Percentiles rank a stretch among this genome's conserved stretches.
phyloP scores from a whole-genome alignment of 1,140 invertebrate genomes.

The Listronotus oregonensis region DNA sequence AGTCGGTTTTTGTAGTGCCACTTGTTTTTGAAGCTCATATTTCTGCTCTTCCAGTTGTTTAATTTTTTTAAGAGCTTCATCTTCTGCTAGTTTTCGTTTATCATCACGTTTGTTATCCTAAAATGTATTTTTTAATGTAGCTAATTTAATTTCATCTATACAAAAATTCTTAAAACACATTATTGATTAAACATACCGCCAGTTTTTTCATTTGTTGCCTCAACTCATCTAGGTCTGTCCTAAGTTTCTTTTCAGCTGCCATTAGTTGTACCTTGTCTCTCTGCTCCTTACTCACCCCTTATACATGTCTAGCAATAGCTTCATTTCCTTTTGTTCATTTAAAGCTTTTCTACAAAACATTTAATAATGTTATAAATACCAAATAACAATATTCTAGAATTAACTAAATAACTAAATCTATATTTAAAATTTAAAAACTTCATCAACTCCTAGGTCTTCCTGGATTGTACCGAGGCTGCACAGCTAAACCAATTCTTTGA shows the following conservation, averaged over 20 bases:
- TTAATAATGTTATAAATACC: no score
- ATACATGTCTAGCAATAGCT: slow-evolving; percentile 94
- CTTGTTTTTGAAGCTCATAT: slow-evolving; percentile 80
- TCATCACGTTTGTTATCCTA: slow-evolving; percentile 93
- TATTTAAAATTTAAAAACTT: background rate
- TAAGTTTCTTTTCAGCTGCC: slow-evolving; percentile 90
- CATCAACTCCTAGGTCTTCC: no score
- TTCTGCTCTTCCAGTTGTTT: slow-evolving; percentile 93
- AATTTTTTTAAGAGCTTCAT: slow-evolving; percentile 93
- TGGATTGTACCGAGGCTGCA: no score
- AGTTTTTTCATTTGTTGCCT: slow-evolving; percentile 82
- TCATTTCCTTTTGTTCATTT: slow-evolving; percentile 92
- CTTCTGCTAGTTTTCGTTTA: slow-evolving; percentile 89
- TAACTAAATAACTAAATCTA: no score
- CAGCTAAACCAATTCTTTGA: no score
- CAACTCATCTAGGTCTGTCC: slow-evolving; percentile 88
- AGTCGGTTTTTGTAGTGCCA: slow-evolving; percentile 83
- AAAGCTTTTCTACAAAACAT: slow-evolving; percentile 81
- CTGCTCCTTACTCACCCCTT: slow-evolving; percentile 96
- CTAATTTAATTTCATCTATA: background rate
- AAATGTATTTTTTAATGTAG: slow-evolving; percentile 26
- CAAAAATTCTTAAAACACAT: no score
- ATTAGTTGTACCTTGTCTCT: slow-evolving; percentile 95
- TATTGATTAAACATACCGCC: slow-evolving; percentile 60
- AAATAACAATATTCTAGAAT: no score